phyloP scores from a whole-genome alignment of 2,888 invertebrate genomes.

The Cheilosia impressa region DNA sequence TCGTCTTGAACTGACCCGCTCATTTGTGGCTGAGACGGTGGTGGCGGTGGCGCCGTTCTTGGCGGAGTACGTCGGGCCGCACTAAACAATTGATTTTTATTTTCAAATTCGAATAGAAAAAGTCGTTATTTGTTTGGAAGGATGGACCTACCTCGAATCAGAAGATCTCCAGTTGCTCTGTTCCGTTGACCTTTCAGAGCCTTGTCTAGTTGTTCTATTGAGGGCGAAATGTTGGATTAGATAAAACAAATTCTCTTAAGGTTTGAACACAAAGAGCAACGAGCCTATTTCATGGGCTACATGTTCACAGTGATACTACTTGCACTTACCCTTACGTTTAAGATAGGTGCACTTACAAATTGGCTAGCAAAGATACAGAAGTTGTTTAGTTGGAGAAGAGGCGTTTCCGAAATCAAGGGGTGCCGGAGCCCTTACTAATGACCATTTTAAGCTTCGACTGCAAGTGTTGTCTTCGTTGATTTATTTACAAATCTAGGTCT shows the following conservation, averaged over 20 bases:
- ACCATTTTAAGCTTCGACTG: no score
- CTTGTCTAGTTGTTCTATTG: slow-evolving; percentile 17
- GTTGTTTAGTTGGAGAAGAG: neutral
- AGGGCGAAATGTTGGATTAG: neutral
- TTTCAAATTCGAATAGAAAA: neutral
- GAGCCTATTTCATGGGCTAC: slow-evolving; percentile 13
- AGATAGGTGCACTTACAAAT: neutral
- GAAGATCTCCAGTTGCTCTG: slow-evolving; percentile 76
- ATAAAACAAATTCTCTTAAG: neutral
- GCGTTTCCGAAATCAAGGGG: slow-evolving; percentile 10
- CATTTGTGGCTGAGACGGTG: slow-evolving; percentile 80
- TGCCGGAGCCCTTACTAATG: no score
- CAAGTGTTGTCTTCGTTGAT: no score
- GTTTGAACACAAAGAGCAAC: neutral
- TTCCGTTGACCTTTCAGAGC: slow-evolving; percentile 75
- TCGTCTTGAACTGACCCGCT: slow-evolving; percentile 79
- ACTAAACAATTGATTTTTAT: slow-evolving; percentile 35
- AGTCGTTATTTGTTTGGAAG: neutral
- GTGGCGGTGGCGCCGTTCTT: slow-evolving; percentile 81
- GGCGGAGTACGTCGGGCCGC: slow-evolving; percentile 82
- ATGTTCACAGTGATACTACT: slow-evolving; percentile 25
- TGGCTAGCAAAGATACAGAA: slow-evolving; percentile 13
- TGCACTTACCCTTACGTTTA: slow-evolving; percentile 33
- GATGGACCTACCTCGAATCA: slow-evolving; percentile 55
- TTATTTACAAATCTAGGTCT: no score